phyloP scores from a whole-genome alignment of 2,888 invertebrate genomes.

The Sycophila texana region DNA sequence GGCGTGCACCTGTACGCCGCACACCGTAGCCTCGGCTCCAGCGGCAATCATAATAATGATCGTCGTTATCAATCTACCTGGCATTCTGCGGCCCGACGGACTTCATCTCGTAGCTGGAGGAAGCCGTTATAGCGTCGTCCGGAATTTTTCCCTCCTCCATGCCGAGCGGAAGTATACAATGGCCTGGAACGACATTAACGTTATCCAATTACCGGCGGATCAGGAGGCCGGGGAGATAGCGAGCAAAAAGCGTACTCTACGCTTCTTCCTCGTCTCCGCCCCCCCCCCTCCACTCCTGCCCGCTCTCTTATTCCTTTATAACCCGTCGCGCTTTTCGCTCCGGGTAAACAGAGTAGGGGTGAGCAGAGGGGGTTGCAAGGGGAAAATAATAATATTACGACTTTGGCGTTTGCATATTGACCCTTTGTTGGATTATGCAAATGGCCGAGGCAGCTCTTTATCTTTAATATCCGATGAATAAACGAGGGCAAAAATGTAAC shows the following conservation, averaged over 20 bases:
- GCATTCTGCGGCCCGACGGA: slow-evolving; percentile 85
- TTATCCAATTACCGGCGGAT: slow-evolving; percentile 62
- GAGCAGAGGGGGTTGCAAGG: not conserved
- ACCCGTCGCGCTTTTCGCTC: not conserved
- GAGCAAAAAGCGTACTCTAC: slow-evolving; percentile 14
- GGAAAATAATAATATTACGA: slow-evolving; percentile 52
- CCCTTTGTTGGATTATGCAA: slow-evolving; percentile 56
- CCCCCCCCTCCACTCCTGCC: no score
- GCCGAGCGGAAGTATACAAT: slow-evolving; percentile 86
- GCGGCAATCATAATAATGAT: slow-evolving; percentile 38
- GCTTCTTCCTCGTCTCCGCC: not conserved
- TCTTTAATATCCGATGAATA: slow-evolving; percentile 51
- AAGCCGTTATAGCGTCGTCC: slow-evolving; percentile 89
- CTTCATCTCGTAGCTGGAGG: slow-evolving; percentile 90
- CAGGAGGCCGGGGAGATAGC: slow-evolving; percentile 20
- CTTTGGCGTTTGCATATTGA: slow-evolving; percentile 55
- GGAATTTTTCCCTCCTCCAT: slow-evolving; percentile 92
- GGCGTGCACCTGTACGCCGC: not conserved
- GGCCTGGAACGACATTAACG: slow-evolving; percentile 76
- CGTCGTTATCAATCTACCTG: slow-evolving; percentile 48
- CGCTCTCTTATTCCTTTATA: not conserved
- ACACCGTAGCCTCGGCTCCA: not conserved
- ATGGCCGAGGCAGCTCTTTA: slow-evolving; percentile 22
- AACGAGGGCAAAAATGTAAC: slow-evolving; percentile 27
- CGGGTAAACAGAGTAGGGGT: not conserved